Percentiles rank a stretch among this genome's conserved stretches.
These are phyloP conservation scores for Branchinecta lynchi DNA, from an alignment of 1,140 invertebrate genomes.

Conservation along the genomic window DNA sequence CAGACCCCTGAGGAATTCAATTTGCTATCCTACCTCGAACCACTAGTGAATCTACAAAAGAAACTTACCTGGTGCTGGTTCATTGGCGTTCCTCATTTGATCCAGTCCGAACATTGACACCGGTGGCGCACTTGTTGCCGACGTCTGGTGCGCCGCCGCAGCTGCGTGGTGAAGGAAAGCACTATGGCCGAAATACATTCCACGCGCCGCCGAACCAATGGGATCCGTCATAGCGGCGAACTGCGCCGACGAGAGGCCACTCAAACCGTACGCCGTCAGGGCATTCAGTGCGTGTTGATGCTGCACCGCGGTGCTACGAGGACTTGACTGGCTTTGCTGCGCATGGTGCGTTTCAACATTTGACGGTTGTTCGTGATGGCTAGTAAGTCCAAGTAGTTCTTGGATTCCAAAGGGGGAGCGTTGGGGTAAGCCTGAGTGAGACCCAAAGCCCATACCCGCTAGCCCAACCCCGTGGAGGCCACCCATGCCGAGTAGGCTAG, in stretches of 20 bases:
- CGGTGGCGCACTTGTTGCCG: background rate
- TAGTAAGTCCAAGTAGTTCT: slow-evolving; percentile 59
- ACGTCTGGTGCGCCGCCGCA: slow-evolving; percentile 14
- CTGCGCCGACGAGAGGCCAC: slow-evolving; percentile 27
- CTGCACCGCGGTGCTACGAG: slow-evolving; percentile 25
- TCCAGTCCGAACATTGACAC: slow-evolving; percentile 2
- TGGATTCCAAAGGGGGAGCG: slow-evolving; percentile 80
- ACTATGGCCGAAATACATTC: slow-evolving; percentile 28
- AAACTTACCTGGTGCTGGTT: background rate
- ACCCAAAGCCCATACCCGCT: background rate
- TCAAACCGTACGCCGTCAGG: slow-evolving; percentile 22
- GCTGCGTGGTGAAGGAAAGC: slow-evolving; percentile 19
- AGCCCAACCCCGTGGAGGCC: background rate
- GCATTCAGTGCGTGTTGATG: slow-evolving; percentile 24
- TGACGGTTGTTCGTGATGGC: slow-evolving; percentile 25
- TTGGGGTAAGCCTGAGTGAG: slow-evolving; percentile 44
- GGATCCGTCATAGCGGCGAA: slow-evolving; percentile 11
- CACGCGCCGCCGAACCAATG: slow-evolving; percentile 31
- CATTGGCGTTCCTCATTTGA: background rate
- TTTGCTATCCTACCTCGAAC: too few relatives aligned
- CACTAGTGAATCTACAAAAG: too few relatives aligned
- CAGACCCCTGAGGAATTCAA: too few relatives aligned
- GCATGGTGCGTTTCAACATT: slow-evolving; percentile 12
- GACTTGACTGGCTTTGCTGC: slow-evolving; percentile 22
- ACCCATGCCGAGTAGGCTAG: background rate